Base-by-base conservation (phyloP, 2,113 vertebrate species). In the Holacanthus passer region DNA sequence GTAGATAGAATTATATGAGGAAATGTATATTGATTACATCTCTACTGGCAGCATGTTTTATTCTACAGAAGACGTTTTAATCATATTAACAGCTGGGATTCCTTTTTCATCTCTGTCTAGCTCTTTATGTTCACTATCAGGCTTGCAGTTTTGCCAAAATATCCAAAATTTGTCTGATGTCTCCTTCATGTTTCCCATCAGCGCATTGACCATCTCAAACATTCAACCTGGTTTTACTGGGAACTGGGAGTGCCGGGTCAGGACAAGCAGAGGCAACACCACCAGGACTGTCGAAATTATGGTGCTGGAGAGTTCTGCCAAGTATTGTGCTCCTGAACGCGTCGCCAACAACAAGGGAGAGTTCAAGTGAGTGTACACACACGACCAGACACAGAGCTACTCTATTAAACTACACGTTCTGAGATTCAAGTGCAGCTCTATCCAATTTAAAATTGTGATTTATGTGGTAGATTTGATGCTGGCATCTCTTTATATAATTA, bases 261-360 rank as follows among this genome's bases (percentile, higher is more conserved):
- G 97, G 82, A 98, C 97, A 1, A 97, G 96, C 86, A 96, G 97
- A 52, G 98, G 98, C 12, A 99, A 99, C 93, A 99, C 96, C 81
- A 98, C 97, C 0, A 95, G 97, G 76, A 97, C 96, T 0, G 97
- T 99, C 31, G 96, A 98, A 77, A 98, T 99, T 7, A 96, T 99
- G 73, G 98, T 99, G 4, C 86, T 99, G 83, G 97, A 99, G 88
- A 99, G 96, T 83, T 97, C 97, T n/a, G 97, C 97, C 0, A 96
- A 97, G 67, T 99, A 99, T 83, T 99, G 98, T 17, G 93, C 95
- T 11, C 95, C 97, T 0, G 98, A 99, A 79, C 95, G 96, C 4
- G 91, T 98, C 68, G 95, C 97, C 19, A 99, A 99, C 94, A 99
- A 99, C 88, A 99, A 98, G 92, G 98, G 98, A 0, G 98, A 99